phyloP scores from a whole-genome alignment of 2,797 vertebrate species.

The Hypotaenidia okinawae region DNA sequence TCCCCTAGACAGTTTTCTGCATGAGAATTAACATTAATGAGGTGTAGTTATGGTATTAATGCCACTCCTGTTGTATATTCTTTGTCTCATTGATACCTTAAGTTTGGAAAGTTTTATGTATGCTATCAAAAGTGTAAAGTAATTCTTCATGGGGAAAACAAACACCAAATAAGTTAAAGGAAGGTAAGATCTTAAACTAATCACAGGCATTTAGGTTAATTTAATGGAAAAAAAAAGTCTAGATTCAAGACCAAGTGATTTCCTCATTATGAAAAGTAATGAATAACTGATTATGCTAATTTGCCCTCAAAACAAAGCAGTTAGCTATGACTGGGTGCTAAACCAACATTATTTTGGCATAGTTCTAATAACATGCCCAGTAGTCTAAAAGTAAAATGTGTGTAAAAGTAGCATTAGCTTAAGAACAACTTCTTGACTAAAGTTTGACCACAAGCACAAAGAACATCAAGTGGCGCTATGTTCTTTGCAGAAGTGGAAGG shows the following conservation, averaged over 20 bases:
- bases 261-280: not conserved
- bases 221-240: not conserved
- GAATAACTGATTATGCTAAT: not conserved
- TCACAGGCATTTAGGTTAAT: not conserved
- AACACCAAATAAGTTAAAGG: not conserved
- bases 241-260: not conserved
- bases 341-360: not conserved
- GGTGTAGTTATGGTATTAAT: not conserved
- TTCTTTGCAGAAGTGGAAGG: not conserved
- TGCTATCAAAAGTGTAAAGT: not conserved
- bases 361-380: not conserved
- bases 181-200: not conserved
- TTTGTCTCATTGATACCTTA: not conserved
- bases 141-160: not conserved
- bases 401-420: not conserved
- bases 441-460: not conserved
- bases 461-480: not conserved
- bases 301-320: not conserved
- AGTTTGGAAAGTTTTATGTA: not conserved
- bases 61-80: not conserved
- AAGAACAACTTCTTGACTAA: not conserved
- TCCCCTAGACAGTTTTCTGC: not conserved
- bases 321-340: not conserved
- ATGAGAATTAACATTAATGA: not conserved
- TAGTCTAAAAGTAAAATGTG: not conserved